Percentiles rank a stretch among this genome's conserved stretches.
Evolutionary conservation across 1,140 invertebrate genomes (phyloP).

Genomic region (Samia ricini): DNA sequence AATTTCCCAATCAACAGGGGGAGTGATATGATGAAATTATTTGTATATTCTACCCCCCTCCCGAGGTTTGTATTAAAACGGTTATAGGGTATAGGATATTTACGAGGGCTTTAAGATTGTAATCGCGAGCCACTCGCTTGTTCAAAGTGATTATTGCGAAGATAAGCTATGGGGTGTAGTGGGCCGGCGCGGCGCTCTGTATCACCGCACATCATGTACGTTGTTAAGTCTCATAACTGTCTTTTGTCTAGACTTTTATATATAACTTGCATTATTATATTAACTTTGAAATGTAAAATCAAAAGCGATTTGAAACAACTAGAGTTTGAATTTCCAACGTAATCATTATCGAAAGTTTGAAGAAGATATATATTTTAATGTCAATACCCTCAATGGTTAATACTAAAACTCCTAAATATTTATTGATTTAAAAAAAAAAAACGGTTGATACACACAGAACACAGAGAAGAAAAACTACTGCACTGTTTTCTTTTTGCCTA

Average conservation of each 20-base stretch:
- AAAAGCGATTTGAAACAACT: too few species aligned
- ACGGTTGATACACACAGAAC: too few species aligned
- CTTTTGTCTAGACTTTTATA: background rate
- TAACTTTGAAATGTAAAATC: too few species aligned
- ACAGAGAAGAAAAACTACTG: too few species aligned
- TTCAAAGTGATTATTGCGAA: slow-evolving; percentile 71
- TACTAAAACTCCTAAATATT: too few species aligned
- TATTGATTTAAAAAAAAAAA: too few species aligned
- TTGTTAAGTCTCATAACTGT: slow-evolving; percentile 1
- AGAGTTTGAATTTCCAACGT: too few species aligned
- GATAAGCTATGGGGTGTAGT: slow-evolving; percentile 55
- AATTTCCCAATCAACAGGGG: slow-evolving; percentile 75
- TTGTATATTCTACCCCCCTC: slow-evolving; percentile 71
- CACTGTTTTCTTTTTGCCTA: too few species aligned
- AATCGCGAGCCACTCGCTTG: slow-evolving; percentile 68
- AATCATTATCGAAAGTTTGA: too few species aligned
- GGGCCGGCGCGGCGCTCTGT: slow-evolving; percentile 54
- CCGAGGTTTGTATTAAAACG: slow-evolving; percentile 50
- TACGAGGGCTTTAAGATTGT: slow-evolving; percentile 72
- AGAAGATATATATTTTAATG: too few species aligned
- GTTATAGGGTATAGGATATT: slow-evolving; percentile 56
- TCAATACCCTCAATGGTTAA: too few species aligned
- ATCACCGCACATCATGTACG: slow-evolving; percentile 33
- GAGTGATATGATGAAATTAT: slow-evolving; percentile 71
- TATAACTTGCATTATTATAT: background rate